These are phyloP conservation scores for Odocoileus virginianus DNA, from an alignment of 2,113 vertebrate species.

Conservation along the genomic window DNA sequence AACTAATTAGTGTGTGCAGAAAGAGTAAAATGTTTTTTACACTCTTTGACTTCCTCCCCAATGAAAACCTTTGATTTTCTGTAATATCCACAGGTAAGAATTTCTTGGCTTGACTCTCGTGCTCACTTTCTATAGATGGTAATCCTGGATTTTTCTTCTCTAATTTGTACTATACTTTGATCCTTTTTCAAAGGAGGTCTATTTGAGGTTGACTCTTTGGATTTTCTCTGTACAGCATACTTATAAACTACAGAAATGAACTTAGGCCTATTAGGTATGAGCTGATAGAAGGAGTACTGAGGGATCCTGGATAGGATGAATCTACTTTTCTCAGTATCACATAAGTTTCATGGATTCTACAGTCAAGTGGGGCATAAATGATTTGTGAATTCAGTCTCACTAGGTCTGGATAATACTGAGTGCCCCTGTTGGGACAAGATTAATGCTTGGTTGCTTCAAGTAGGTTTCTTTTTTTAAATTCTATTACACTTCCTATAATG, in stretches of 20 bases:
- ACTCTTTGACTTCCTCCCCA: background rate
- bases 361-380: constrained; percentile 1
- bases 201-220: background rate
- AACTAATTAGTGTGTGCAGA: background rate
- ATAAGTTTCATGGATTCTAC: constrained; percentile 25
- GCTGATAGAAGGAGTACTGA: background rate
- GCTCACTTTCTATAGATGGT: background rate
- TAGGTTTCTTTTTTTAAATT: constrained; percentile 16
- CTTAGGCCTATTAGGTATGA: background rate
- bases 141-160: background rate
- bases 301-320: background rate
- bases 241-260: constrained; percentile 44
- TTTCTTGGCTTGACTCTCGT: background rate
- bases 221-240: background rate
- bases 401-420: constrained; percentile 20
- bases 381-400: constrained; percentile 59
- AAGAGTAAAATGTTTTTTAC: constrained; percentile 14
- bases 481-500: constrained; percentile 50
- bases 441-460: constrained; percentile 54
- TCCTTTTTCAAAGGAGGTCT: constrained; percentile 22
- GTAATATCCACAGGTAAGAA: background rate
- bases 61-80: background rate
- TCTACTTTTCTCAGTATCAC: background rate
- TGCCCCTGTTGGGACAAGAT: constrained; percentile 48
- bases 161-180: constrained; percentile 36